Evolutionary conservation across 1,140 invertebrate genomes (phyloP).

Genomic region (Metopolophium dirhodum): DNA sequence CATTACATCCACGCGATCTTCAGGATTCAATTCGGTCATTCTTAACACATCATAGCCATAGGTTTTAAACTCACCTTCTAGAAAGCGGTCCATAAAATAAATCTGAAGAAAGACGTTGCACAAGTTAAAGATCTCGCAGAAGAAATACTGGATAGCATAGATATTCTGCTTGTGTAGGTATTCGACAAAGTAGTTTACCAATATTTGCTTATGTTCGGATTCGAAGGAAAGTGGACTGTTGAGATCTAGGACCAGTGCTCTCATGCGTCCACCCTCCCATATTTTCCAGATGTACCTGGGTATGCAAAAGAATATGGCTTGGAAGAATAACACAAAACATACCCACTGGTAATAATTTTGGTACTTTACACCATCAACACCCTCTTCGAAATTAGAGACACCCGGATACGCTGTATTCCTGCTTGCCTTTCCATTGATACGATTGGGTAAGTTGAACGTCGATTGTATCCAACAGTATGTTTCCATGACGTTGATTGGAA

Average conservation of each 20-base stretch:
- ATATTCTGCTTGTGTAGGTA: slow-evolving; percentile 63
- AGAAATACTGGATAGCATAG: slow-evolving; percentile 64
- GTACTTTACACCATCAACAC: slow-evolving; percentile 68
- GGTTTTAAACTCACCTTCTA: slow-evolving; percentile 70
- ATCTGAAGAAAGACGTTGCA: slow-evolving; percentile 67
- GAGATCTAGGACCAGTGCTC: slow-evolving; percentile 63
- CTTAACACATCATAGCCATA: slow-evolving; percentile 64
- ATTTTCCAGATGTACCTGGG: slow-evolving; percentile 79
- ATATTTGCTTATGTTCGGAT: slow-evolving; percentile 65
- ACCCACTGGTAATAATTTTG: slow-evolving; percentile 92
- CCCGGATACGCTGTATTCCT: slow-evolving; percentile 61
- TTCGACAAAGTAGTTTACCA: slow-evolving; percentile 60
- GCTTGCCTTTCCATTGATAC: slow-evolving; percentile 59
- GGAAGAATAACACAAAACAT: slow-evolving; percentile 79
- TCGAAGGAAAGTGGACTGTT: slow-evolving; percentile 65
- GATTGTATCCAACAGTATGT: slow-evolving; percentile 81
- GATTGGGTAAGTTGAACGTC: slow-evolving; percentile 70
- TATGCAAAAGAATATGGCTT: slow-evolving; percentile 77
- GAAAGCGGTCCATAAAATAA: slow-evolving; percentile 73
- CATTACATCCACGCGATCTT: background rate
- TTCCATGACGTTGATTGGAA: slow-evolving; percentile 68
- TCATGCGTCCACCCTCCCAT: slow-evolving; percentile 73
- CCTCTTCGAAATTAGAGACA: slow-evolving; percentile 63
- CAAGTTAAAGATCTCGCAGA: slow-evolving; percentile 65
- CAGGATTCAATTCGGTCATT: background rate